Base-by-base conservation (phyloP, 2,797 vertebrate genomes). In the Eulemur albifrons region DNA sequence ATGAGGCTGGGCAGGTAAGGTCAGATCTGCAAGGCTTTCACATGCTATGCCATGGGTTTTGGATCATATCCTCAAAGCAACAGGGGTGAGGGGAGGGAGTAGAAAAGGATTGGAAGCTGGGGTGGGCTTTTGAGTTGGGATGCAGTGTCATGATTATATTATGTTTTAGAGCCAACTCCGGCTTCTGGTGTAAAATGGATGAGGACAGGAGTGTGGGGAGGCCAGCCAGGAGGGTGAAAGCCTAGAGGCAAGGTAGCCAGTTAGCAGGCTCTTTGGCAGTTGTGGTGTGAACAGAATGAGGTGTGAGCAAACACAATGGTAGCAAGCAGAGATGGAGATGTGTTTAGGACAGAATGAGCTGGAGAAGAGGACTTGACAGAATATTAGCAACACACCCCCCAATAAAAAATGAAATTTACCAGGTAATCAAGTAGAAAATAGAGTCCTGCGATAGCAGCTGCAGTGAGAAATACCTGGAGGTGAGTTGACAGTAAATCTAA, bases 321-420 rank as follows among this genome's bases (percentile, higher is more conserved):
- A 91, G 35, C 45, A 61, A 85, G 63, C 76, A 88, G 65, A 59
- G 54, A 12, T 17, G 69, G 69, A 79, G 40, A 45, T 77, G n/a
- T 38, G 83, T 93, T 92, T 95, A 90, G 85, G 88, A 94, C 50
- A 95, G 61, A 84, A 90, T 72, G 35, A 90, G 35, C 20, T 38
- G 1, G 38, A n/a, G 65, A 57, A 75, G 35, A 63, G 30, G 65
- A 88, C 76, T 87, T 67, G 90, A 69, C 35, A 80, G 76, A 89
- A 95, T 95, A 87, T 90, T 76, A 94, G 63, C 54, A 88, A 13
- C 35, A 11, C 4, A 45, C 0, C 25, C 10, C 4, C 18, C 35
- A 50, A 21, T 72, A 43, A 72, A 72, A 27, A 73, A 18, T 88
- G 77, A 76, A 43, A 76, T 69, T 63, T 79, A 52, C 69, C 59